Evolutionary conservation across 2,888 invertebrate species (phyloP), one percentile per base, ranked within the genome.

Genomic region (Campoplex capitator): DNA sequence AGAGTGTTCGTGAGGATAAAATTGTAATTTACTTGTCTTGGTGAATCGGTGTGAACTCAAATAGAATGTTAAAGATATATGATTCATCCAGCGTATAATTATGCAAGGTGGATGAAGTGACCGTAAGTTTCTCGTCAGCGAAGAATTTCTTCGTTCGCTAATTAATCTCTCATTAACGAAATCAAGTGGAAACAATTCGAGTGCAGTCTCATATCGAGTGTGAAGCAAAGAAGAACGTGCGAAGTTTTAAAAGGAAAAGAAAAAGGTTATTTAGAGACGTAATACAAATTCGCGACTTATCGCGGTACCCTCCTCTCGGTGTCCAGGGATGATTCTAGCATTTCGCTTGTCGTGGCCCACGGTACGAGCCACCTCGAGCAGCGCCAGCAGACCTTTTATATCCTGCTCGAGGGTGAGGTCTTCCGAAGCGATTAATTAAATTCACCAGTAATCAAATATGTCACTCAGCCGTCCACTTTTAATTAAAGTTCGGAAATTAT

Each of bases 401-500:
- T 84, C 82, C 78, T 75, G 82, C 74, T 65, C 83, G 71, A 79
- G 86, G 84, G 85, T 85, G 89, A 90, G 91, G 91, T 89, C 91
- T 83, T 70, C 91, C 91, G 92, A 92, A 92, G 93, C 93, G 94
- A 94, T 94, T 94, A 94, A 94, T 94, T 94, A 94, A 94, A 94
- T 94, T 94, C 94, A 94, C 93, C 93, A 91, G 92, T 94, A 94
- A 94, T 94, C 94, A 94, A 94, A 94, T 94, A 93, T 92, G 94
- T 94, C 94, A 93, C 92, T 94, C 94, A 94, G 92, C 93, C 93
- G 93, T 94, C 94, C 92, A 93, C 93, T 94, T 94, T 94, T 94
- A 94, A 94, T 94, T 94, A 94, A 94, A 94, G 92, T 94, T 94
- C 92, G 92, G 93, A 94, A 93, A 94, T 94, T 94, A 94, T 94